These are phyloP conservation scores for Chironex yamaguchii DNA, from an alignment of 30 jellyfish, hydroid and myxozoan genomes.

Conservation along the genomic window DNA sequence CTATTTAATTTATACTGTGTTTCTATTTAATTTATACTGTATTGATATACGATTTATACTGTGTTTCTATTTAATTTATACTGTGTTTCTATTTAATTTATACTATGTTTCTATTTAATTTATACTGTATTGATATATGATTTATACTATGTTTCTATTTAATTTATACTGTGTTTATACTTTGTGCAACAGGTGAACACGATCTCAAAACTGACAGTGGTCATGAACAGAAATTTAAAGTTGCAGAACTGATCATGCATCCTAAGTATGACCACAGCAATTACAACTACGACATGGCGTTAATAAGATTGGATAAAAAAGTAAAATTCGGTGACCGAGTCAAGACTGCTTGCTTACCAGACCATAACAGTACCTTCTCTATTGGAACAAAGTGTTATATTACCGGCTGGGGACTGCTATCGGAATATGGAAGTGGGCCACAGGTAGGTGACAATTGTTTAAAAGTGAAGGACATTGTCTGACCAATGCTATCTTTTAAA, in stretches of 20 bases:
- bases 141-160: too few relatives aligned
- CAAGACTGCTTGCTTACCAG: constrained; percentile 93
- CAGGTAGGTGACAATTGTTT: constrained; percentile 75
- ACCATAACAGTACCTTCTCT: constrained; percentile 82
- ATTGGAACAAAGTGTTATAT: constrained; percentile 85
- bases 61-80: too few relatives aligned
- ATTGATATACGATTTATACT: too few relatives aligned
- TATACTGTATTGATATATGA: too few relatives aligned
- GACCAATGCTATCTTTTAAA: too few relatives aligned
- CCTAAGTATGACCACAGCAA: constrained; percentile 76
- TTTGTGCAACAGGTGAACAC: constrained; percentile 80
- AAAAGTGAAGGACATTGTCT: too few relatives aligned
- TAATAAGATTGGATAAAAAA: constrained; percentile 68
- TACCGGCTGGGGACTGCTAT: constrained; percentile 98
- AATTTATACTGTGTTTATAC: too few relatives aligned
- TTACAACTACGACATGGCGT: constrained; percentile 82
- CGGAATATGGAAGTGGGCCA: constrained; percentile 87
- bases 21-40: too few relatives aligned
- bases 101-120: too few relatives aligned
- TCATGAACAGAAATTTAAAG: constrained; percentile 78
- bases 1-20: too few relatives aligned
- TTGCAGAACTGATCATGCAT: constrained; percentile 82
- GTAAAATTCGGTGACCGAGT: constrained; percentile 82
- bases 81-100: too few relatives aligned
- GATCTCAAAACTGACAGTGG: constrained; percentile 72